Conservation (phyloP, 1,140 invertebrate species). For the Nasonia longicornis region DNA sequence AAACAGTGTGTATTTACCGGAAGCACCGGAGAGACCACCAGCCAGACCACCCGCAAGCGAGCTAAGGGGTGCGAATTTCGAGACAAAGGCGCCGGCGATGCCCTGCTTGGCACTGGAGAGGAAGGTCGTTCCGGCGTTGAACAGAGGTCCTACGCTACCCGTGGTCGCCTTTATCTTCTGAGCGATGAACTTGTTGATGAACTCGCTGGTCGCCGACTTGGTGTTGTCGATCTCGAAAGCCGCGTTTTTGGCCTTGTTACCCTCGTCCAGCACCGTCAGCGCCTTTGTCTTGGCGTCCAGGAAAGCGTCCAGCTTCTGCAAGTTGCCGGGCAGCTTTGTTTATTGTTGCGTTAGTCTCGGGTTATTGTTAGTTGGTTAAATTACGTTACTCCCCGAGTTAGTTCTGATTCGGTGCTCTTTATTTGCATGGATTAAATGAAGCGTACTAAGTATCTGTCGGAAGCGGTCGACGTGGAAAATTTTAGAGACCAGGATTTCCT, state of each 20-base stretch:
- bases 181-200: conserved; percentile 57
- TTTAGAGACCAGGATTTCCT: too few species aligned
- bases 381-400: background rate
- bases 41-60: conserved; percentile 57
- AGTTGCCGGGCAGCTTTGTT: conserved; percentile 21
- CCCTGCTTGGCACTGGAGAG: conserved; percentile 55
- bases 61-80: conserved; percentile 63
- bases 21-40: conserved; percentile 53
- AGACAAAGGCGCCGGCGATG: conserved; percentile 55
- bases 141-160: conserved; percentile 59
- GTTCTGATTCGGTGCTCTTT: too few species aligned
- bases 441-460: too few species aligned
- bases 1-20: background rate
- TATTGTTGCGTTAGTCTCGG: background rate
- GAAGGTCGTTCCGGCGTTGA: conserved; percentile 63
- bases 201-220: conserved; percentile 60
- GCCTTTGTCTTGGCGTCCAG: conserved; percentile 81
- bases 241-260: conserved; percentile 80
- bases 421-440: too few species aligned
- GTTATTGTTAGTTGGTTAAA: background rate
- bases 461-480: too few species aligned
- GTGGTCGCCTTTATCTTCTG: conserved; percentile 59
- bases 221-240: conserved; percentile 76
- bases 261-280: conserved; percentile 75
- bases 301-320: conserved; percentile 82